Evolutionary conservation across 2,113 vertebrate genomes (phyloP).

Genomic region (Lampris incognitus): DNA sequence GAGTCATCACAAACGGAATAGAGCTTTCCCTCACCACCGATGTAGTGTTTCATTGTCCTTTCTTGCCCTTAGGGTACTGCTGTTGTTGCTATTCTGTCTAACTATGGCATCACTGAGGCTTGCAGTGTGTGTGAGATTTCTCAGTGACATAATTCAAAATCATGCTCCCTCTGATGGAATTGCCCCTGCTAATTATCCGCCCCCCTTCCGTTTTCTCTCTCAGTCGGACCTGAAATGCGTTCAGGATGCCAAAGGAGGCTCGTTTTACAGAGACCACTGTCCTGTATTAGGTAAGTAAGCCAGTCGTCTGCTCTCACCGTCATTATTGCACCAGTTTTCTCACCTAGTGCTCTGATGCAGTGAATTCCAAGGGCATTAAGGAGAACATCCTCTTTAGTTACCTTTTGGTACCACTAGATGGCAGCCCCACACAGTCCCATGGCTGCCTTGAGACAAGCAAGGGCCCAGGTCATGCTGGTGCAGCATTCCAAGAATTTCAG

Average conservation of each 20-base stretch:
- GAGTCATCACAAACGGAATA: slow-evolving; percentile 70
- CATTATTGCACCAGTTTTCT: slow-evolving; percentile 73
- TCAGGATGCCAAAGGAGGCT: slow-evolving; percentile 98
- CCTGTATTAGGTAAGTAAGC: slow-evolving; percentile 94
- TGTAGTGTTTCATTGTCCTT: slow-evolving; percentile 46
- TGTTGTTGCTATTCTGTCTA: slow-evolving; percentile 42
- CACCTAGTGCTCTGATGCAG: slow-evolving; percentile 73
- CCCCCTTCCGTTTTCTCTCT: slow-evolving; percentile 22
- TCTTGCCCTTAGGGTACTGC: slow-evolving; percentile 35
- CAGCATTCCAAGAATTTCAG: slow-evolving; percentile 34
- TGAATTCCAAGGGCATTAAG: slow-evolving; percentile 77
- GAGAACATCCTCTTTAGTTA: slow-evolving; percentile 41
- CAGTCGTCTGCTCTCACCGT: slow-evolving; percentile 37
- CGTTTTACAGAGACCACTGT: slow-evolving; percentile 99
- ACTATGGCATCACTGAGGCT: slow-evolving; percentile 18
- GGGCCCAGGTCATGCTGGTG: slow-evolving; percentile 39
- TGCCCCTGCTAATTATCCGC: slow-evolving; percentile 40
- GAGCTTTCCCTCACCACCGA: slow-evolving; percentile 18
- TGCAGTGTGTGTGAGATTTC: slow-evolving; percentile 36
- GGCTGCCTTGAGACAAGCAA: background rate
- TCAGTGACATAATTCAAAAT: slow-evolving; percentile 52
- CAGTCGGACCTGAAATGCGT: slow-evolving; percentile 99
- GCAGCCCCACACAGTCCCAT: slow-evolving; percentile 67
- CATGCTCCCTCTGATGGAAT: slow-evolving; percentile 48
- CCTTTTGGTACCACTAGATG: slow-evolving; percentile 76